These are phyloP conservation scores for Malurus elegans DNA, from an alignment of 2,113 vertebrate species.

Conservation along the genomic window DNA sequence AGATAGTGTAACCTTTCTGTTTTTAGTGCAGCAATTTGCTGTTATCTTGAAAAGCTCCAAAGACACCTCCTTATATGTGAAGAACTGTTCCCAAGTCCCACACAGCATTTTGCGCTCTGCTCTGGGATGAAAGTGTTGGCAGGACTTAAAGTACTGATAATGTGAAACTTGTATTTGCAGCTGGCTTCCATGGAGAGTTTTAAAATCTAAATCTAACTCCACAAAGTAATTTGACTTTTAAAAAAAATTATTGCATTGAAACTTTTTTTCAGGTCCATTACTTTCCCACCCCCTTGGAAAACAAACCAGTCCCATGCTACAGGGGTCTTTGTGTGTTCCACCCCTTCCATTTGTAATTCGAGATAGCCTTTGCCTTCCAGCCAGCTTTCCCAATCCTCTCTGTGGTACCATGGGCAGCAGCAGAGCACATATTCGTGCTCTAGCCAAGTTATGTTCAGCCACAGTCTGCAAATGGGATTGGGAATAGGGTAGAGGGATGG, in stretches of 20 bases:
- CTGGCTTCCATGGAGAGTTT: not conserved
- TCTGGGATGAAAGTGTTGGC: not conserved
- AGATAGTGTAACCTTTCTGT: not conserved
- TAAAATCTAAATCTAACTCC: not conserved
- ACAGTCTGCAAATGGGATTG: not conserved
- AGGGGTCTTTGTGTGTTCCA: not conserved
- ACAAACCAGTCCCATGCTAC: not conserved
- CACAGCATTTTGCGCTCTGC: not conserved
- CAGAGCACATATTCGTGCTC: not conserved
- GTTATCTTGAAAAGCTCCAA: not conserved
- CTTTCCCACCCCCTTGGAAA: not conserved
- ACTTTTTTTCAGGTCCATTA: not conserved
- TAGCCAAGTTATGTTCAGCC: not conserved
- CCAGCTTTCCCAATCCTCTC: not conserved
- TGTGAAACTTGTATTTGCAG: not conserved
- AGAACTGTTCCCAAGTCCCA: not conserved
- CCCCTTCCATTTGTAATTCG: not conserved
- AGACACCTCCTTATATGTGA: not conserved
- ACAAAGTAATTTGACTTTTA: not conserved
- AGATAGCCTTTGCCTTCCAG: not conserved
- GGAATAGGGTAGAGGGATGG: not conserved
- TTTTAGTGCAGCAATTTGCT: not conserved
- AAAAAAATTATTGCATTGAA: not conserved
- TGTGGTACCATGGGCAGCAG: not conserved
- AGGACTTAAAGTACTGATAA: not conserved